Evolutionary conservation across 2,113 vertebrate species (phyloP).

Genomic region (Rhinoptilus africanus): DNA sequence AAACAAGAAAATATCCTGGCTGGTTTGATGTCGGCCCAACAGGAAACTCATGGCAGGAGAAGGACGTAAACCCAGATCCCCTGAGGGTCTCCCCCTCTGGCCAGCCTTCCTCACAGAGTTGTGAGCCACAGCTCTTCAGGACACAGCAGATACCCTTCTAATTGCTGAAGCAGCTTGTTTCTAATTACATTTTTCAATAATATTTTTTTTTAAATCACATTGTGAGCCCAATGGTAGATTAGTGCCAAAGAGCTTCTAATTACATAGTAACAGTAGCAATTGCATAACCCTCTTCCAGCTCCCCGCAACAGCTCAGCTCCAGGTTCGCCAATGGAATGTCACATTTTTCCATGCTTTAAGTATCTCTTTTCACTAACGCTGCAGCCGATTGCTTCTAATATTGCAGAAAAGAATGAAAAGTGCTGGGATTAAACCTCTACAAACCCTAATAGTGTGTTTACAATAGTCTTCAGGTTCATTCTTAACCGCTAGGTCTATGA

Average conservation of each 20-base stretch:
- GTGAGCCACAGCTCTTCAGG: neutral
- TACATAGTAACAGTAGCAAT: slow-evolving; percentile 51
- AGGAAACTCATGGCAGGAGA: neutral
- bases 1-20: neutral
- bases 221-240: neutral
- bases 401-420: slow-evolving; percentile 27
- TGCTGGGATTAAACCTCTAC: slow-evolving; percentile 12
- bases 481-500: slow-evolving; percentile 55
- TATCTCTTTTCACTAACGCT: slow-evolving; percentile 40
- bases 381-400: slow-evolving; percentile 34
- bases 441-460: slow-evolving; percentile 44
- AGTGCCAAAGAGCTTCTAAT: slow-evolving; percentile 62
- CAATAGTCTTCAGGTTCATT: slow-evolving; percentile 43
- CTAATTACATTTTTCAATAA: neutral
- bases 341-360: slow-evolving; percentile 38
- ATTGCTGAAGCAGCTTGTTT: slow-evolving; percentile 28
- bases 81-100: neutral
- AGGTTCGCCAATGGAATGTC: neutral
- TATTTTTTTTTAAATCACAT: neutral
- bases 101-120: neutral
- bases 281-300: neutral
- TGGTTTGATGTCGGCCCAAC: neutral
- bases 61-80: neutral
- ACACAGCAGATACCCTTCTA: neutral
- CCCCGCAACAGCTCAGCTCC: neutral